Evolutionary conservation across 1,140 invertebrate species (phyloP).

Genomic region (Ceratosolen fusciceps): DNA sequence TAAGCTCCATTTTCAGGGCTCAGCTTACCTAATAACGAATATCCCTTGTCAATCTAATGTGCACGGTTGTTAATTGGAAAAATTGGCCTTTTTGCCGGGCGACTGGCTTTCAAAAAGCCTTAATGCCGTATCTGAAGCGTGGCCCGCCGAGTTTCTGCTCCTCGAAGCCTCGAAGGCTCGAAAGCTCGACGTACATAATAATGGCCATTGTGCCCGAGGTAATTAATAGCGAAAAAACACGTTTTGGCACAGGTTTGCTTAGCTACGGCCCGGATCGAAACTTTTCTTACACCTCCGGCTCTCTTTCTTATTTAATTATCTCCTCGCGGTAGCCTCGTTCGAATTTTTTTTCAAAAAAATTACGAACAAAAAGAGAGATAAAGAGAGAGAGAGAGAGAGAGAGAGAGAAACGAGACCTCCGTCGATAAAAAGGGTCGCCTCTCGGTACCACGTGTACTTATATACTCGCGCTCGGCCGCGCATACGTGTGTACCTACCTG

Average conservation of each 20-base stretch:
- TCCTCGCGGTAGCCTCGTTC: too few species aligned
- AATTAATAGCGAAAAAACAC: not conserved
- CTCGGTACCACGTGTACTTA: too few species aligned
- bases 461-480: too few species aligned
- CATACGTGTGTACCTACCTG: too few species aligned
- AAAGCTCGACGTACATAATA: not conserved
- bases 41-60: not conserved
- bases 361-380: too few species aligned
- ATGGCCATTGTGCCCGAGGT: not conserved
- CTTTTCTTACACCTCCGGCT: not conserved
- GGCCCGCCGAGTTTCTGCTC: not conserved
- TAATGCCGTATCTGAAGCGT: not conserved
- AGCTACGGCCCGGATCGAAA: not conserved
- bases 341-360: too few species aligned
- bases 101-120: not conserved
- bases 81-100: not conserved
- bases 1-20: not conserved
- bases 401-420: too few species aligned
- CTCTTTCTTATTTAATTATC: too few species aligned
- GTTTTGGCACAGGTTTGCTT: not conserved
- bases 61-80: not conserved
- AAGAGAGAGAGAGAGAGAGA: too few species aligned
- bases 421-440: too few species aligned
- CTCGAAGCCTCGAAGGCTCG: not conserved
- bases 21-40: not conserved